These are phyloP conservation scores for Brotula barbata DNA, from an alignment of 2,797 vertebrate genomes.

Conservation along the genomic window DNA sequence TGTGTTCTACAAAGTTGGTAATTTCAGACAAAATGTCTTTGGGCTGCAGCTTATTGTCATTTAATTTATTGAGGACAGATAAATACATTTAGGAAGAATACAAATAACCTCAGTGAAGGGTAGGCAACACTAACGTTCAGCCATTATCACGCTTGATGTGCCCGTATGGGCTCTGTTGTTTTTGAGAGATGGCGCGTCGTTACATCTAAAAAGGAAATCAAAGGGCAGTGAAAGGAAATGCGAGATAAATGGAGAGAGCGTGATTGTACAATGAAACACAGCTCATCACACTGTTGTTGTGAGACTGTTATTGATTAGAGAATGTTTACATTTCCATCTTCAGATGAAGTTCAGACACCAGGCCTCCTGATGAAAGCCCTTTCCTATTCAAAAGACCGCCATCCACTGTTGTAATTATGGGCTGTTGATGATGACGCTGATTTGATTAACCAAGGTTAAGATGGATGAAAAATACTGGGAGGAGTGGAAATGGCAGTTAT, in stretches of 20 bases:
- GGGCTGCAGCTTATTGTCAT: constrained; percentile 16
- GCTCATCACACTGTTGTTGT: neutral
- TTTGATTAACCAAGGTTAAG: constrained; percentile 56
- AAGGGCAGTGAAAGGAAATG: constrained; percentile 8
- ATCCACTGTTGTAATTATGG: constrained; percentile 42
- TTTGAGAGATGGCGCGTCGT: constrained; percentile 1
- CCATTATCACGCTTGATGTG: neutral
- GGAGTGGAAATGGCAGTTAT: constrained; percentile 19
- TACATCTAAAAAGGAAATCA: constrained; percentile 2
- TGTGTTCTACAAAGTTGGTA: constrained; percentile 16
- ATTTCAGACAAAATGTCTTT: constrained; percentile 13
- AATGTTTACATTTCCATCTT: constrained; percentile 18
- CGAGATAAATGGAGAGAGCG: neutral
- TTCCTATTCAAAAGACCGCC: no score
- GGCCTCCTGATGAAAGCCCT: no score
- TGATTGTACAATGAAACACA: constrained; percentile 7
- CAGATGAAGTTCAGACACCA: neutral
- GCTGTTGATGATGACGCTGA: constrained; percentile 47
- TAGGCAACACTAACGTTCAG: constrained; percentile 6
- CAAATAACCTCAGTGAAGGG: constrained; percentile 12
- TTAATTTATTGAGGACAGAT: constrained; percentile 26
- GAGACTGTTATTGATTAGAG: constrained; percentile 13
- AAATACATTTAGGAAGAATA: neutral
- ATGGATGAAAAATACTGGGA: constrained; percentile 30
- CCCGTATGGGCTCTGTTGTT: constrained; percentile 4